Evolutionary conservation across 1,140 invertebrate genomes (phyloP).

Genomic region (Gonioctena quinquepunctata): DNA sequence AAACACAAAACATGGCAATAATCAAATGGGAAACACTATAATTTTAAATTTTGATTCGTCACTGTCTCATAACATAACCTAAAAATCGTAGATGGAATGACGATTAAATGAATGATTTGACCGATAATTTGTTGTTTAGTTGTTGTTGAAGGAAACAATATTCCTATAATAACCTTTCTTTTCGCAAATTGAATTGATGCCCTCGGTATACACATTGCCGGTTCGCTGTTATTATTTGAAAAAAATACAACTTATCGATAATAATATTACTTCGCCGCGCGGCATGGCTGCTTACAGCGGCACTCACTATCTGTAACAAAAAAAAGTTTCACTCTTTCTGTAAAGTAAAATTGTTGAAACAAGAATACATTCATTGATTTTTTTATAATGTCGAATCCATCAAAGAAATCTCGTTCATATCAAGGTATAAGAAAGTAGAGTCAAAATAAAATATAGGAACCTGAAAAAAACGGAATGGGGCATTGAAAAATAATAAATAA

Average conservation of each 20-base stretch:
- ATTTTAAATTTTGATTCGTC: background rate
- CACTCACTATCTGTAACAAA: constrained; percentile 50
- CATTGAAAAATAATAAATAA: no score
- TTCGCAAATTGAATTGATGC: constrained; percentile 33
- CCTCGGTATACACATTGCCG: constrained; percentile 53
- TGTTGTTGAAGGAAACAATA: constrained; percentile 16
- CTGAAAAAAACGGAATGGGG: no score
- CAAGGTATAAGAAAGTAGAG: no score
- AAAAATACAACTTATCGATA: constrained; percentile 51
- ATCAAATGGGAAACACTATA: background rate
- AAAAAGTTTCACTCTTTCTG: no score
- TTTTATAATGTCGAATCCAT: no score
- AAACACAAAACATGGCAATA: constrained; percentile 10
- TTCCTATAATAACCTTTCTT: constrained; percentile 17
- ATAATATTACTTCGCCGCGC: constrained; percentile 41
- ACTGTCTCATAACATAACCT: constrained; percentile 11
- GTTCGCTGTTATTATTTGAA: constrained; percentile 48
- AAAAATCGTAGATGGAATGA: constrained; percentile 2
- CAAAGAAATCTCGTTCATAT: no score
- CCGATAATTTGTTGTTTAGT: constrained; percentile 20
- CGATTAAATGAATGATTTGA: constrained; percentile 12
- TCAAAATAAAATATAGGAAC: no score
- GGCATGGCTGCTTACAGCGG: constrained; percentile 49
- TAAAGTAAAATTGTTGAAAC: no score
- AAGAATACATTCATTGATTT: no score